Percentiles rank a stretch among this genome's conserved stretches.
phyloP scores from a whole-genome alignment of 2,888 invertebrate species.

The Nasonovia ribisnigri region DNA sequence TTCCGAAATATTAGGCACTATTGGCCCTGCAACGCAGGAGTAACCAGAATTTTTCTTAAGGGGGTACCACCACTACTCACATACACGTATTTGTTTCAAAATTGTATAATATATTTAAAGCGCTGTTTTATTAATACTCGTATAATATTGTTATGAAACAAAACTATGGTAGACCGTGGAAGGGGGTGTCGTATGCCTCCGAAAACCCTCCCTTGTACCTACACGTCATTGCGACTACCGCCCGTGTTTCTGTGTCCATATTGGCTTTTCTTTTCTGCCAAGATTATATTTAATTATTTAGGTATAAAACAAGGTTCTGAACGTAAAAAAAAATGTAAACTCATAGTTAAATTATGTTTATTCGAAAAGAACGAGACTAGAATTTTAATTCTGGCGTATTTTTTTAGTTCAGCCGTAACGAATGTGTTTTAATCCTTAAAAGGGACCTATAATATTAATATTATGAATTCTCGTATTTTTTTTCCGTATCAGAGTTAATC shows the following conservation, averaged over 20 bases:
- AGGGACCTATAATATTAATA: not conserved
- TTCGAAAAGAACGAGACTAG: not conserved
- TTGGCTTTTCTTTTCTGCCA: not conserved
- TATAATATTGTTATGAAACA: not conserved
- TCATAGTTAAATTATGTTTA: not conserved
- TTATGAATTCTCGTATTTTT: not conserved
- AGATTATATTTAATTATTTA: conserved; percentile 2
- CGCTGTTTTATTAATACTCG: not conserved
- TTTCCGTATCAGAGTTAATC: not conserved
- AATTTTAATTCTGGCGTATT: not conserved
- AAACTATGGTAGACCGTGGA: not conserved
- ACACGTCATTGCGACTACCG: too few species aligned
- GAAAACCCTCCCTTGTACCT: not conserved
- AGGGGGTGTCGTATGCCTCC: not conserved
- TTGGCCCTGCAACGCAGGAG: not conserved
- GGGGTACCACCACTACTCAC: not conserved
- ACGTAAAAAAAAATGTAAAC: not conserved
- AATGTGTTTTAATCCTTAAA: not conserved
- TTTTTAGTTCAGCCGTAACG: not conserved
- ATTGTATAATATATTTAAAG: not conserved
- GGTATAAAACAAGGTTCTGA: not conserved
- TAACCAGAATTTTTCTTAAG: not conserved
- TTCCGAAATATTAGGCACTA: not conserved
- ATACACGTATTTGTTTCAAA: not conserved
- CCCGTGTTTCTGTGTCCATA: not conserved